These are phyloP conservation scores for Zonitis immaculata DNA, from an alignment of 2,888 invertebrate genomes.

Conservation along the genomic window DNA sequence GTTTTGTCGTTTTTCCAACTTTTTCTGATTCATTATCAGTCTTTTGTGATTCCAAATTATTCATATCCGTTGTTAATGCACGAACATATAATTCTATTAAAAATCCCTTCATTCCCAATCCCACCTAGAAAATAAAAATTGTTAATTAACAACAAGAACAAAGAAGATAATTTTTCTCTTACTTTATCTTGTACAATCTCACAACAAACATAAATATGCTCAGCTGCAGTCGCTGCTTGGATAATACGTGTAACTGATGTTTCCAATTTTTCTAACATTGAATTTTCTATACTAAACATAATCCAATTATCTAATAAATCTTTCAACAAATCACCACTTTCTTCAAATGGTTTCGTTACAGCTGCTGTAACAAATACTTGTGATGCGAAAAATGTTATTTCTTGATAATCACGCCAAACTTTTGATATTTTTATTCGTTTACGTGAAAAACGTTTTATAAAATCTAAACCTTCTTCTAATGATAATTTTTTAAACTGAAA, in stretches of 20 bases:
- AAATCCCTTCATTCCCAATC: constrained; percentile 54
- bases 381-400: constrained; percentile 54
- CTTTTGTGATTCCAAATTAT: constrained; percentile 65
- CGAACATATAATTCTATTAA: constrained; percentile 70
- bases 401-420: constrained; percentile 54
- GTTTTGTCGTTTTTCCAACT: constrained; percentile 54
- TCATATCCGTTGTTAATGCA: constrained; percentile 71
- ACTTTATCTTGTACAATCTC: constrained; percentile 47
- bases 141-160: constrained; percentile 14
- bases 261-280: constrained; percentile 35
- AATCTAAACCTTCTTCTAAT: constrained; percentile 53
- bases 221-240: constrained; percentile 57
- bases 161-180: constrained; percentile 17
- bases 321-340: constrained; percentile 37
- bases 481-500: constrained; percentile 54
- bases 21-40: constrained; percentile 52
- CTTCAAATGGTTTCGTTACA: constrained; percentile 51
- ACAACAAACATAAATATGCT: constrained; percentile 65
- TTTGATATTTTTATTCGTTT: constrained; percentile 52
- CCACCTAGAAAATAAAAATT: constrained; percentile 29
- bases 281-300: constrained; percentile 37
- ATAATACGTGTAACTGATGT: constrained; percentile 44
- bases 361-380: constrained; percentile 55
- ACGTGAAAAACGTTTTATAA: constrained; percentile 51
- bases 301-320: constrained; percentile 47